These are phyloP conservation scores for Pseudomyrmex flavicornis DNA, from an alignment of 1,140 invertebrate genomes.

Conservation along the genomic window DNA sequence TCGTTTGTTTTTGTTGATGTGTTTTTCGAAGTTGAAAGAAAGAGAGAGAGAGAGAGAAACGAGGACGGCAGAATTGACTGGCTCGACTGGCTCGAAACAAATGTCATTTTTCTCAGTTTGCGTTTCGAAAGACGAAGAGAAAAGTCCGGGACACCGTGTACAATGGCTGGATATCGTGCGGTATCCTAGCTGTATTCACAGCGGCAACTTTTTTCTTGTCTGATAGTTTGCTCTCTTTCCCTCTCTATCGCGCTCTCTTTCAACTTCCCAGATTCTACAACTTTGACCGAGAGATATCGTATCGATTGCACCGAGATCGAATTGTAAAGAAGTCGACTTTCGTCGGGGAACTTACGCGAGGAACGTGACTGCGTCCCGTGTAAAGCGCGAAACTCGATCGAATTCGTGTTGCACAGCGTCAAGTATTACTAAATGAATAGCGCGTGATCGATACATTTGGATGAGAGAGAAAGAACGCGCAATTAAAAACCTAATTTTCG, in stretches of 20 bases:
- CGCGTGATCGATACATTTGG: slow-evolving; percentile 1
- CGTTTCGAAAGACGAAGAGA: not conserved
- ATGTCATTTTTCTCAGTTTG: slow-evolving; percentile 41
- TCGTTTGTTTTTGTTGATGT: slow-evolving; percentile 56
- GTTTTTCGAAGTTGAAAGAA: slow-evolving; percentile 27
- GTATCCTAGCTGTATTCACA: slow-evolving; percentile 8
- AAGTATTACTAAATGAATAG: slow-evolving; percentile 30
- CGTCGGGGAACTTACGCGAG: slow-evolving; percentile 23
- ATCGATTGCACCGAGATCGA: slow-evolving; percentile 36
- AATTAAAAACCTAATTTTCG: slow-evolving; percentile 7
- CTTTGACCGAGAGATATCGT: slow-evolving; percentile 34
- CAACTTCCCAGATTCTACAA: slow-evolving; percentile 36
- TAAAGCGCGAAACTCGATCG: slow-evolving; percentile 21
- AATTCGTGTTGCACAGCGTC: slow-evolving; percentile 23
- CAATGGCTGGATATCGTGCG: slow-evolving; percentile 19
- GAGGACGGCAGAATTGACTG: not conserved
- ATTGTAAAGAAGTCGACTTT: slow-evolving; percentile 33
- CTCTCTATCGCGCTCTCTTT: slow-evolving; percentile 7
- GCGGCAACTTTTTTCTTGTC: slow-evolving; percentile 40
- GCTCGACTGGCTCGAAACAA: slow-evolving; percentile 46
- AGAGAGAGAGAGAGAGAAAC: not conserved
- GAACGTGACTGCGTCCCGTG: slow-evolving; percentile 36
- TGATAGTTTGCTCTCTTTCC: slow-evolving; percentile 24
- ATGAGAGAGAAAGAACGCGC: too few relatives aligned
- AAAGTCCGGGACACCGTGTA: not conserved